Conservation (phyloP, 2,113 vertebrate species). For the Plecotus auritus region DNA sequence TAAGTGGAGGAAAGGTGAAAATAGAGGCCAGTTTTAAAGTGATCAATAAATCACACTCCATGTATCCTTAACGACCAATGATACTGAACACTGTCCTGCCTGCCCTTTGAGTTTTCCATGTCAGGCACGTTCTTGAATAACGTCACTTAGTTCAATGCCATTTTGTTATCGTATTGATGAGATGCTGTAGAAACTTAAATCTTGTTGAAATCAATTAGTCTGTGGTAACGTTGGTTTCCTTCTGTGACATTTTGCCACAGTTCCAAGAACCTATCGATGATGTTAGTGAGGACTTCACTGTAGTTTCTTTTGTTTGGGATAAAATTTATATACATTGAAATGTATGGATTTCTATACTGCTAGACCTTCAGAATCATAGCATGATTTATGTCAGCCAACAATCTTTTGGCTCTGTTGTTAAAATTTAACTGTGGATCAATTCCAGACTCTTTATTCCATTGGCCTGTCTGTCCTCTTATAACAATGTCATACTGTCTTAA, state of each 20-base stretch:
- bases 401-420: background rate
- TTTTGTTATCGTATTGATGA: background rate
- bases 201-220: background rate
- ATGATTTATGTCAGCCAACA: background rate
- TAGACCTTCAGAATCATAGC: background rate
- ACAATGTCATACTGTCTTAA: background rate
- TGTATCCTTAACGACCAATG: background rate
- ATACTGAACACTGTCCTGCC: background rate
- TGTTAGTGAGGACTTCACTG: background rate
- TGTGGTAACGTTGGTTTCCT: background rate
- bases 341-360: background rate
- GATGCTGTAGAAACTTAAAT: too few species aligned
- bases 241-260: background rate
- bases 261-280: too few species aligned
- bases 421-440: background rate
- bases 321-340: background rate
- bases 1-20: background rate
- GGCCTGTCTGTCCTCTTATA: background rate
- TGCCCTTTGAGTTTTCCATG: background rate
- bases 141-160: too few species aligned
- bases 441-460: background rate
- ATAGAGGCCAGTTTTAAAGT: background rate
- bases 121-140: background rate
- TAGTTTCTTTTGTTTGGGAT: background rate
- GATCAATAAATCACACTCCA: background rate